phyloP scores from a whole-genome alignment of 2,797 vertebrate species.

The Trachurus trachurus region DNA sequence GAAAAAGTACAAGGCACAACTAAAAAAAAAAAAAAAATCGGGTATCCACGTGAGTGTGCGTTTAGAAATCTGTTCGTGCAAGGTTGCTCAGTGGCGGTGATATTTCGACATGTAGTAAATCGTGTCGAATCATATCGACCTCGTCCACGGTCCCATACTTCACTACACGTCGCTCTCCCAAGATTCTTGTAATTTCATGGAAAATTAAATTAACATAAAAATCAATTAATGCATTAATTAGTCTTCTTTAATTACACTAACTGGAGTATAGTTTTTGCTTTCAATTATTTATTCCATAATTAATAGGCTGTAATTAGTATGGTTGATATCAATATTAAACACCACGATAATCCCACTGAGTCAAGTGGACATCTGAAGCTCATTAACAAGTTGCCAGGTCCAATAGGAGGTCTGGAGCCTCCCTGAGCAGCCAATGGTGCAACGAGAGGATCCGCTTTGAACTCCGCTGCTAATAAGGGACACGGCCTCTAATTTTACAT shows the following conservation, averaged over 20 bases:
- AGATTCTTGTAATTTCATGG: conserved; percentile 80
- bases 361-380: conserved; percentile 72
- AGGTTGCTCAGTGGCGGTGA: background rate
- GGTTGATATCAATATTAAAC: conserved; percentile 81
- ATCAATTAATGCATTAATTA: conserved; percentile 90
- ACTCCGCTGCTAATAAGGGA: conserved; percentile 51
- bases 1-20: conserved; percentile 54
- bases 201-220: conserved; percentile 88
- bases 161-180: conserved; percentile 60
- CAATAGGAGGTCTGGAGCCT: conserved; percentile 49
- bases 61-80: conserved; percentile 27
- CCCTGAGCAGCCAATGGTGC: conserved; percentile 50
- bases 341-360: conserved; percentile 65
- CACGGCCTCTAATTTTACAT: conserved; percentile 31
- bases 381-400: conserved; percentile 56
- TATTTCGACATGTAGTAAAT: conserved; percentile 29
- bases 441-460: conserved; percentile 42
- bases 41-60: conserved; percentile 39
- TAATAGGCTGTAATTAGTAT: conserved; percentile 86
- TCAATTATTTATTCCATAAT: conserved; percentile 88
- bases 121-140: conserved; percentile 40
- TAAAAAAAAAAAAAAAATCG: conserved; percentile 8
- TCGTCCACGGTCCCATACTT: conserved; percentile 50
- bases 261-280: conserved; percentile 82
- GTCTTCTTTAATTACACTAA: conserved; percentile 86